phyloP scores from a whole-genome alignment of 1,140 invertebrate species.

The Hycleus phaleratus region DNA sequence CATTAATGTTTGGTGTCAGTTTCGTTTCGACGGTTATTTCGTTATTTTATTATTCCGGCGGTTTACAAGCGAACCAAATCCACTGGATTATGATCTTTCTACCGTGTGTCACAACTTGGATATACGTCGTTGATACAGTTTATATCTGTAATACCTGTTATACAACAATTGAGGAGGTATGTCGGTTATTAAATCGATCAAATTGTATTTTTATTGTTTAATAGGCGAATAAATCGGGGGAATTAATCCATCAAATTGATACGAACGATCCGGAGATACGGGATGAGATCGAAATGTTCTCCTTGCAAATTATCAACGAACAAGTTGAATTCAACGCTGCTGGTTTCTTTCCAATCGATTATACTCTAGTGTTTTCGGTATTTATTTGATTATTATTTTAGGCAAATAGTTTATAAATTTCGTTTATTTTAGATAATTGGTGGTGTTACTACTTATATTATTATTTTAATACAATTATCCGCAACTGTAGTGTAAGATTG shows the following conservation, averaged over 20 bases:
- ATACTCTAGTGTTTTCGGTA: constrained; percentile 24
- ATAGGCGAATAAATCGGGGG: constrained; percentile 18
- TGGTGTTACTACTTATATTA: constrained; percentile 22
- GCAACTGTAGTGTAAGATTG: background rate
- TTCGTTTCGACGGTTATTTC: constrained; percentile 14
- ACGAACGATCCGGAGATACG: constrained; percentile 16
- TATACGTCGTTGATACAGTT: background rate
- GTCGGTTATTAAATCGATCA: background rate
- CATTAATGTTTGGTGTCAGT: constrained; percentile 17
- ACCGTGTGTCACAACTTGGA: background rate
- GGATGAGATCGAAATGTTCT: constrained; percentile 25
- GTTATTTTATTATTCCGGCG: background rate
- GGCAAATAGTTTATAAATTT: background rate
- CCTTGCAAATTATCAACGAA: constrained; percentile 22
- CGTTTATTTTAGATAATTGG: constrained; percentile 18
- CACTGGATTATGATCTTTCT: background rate
- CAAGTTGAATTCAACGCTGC: constrained; percentile 25
- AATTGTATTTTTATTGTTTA: background rate
- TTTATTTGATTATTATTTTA: background rate
- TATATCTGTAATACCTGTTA: constrained; percentile 1
- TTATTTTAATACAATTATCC: constrained; percentile 25
- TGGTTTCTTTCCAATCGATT: constrained; percentile 24
- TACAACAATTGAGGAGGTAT: constrained; percentile 3
- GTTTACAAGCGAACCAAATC: background rate
- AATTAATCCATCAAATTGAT: constrained; percentile 22